Percentiles rank a stretch among this genome's conserved stretches.
Conservation (phyloP, 2,888 invertebrate species). For the Empis stercorea region DNA sequence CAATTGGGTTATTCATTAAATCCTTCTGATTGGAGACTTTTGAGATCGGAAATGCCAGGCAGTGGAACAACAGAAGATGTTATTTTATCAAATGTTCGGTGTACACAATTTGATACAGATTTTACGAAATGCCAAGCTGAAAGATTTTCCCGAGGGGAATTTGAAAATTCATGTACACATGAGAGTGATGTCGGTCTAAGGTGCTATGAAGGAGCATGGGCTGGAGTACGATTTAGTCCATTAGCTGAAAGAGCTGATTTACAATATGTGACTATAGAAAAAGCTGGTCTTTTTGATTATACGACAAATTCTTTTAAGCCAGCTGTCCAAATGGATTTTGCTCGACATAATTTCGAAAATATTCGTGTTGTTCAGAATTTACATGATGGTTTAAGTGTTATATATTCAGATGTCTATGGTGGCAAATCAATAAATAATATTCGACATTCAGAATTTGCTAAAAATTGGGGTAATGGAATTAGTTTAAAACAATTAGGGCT, state of each 20-base stretch:
- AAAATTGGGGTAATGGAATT: slow-evolving; percentile 79
- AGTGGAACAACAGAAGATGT: slow-evolving; percentile 66
- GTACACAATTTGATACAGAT: slow-evolving; percentile 82
- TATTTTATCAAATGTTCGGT: slow-evolving; percentile 74
- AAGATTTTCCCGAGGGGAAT: slow-evolving; percentile 45
- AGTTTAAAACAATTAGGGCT: slow-evolving; percentile 80
- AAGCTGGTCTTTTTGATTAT: slow-evolving; percentile 88
- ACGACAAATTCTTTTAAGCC: slow-evolving; percentile 77
- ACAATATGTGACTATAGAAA: slow-evolving; percentile 77
- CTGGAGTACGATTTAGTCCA: slow-evolving; percentile 81
- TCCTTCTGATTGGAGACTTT: slow-evolving; percentile 80
- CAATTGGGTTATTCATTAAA: slow-evolving; percentile 87
- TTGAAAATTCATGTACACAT: slow-evolving; percentile 79
- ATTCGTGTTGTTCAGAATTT: slow-evolving; percentile 72
- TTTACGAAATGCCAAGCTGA: slow-evolving; percentile 79
- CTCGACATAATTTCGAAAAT: slow-evolving; percentile 69
- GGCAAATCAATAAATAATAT: slow-evolving; percentile 69
- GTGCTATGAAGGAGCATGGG: slow-evolving; percentile 88
- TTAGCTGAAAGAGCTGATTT: slow-evolving; percentile 76
- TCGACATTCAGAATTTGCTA: slow-evolving; percentile 69
- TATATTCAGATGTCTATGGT: slow-evolving; percentile 89
- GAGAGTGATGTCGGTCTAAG: slow-evolving; percentile 78
- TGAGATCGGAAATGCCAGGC: slow-evolving; percentile 66
- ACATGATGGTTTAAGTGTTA: slow-evolving; percentile 83
- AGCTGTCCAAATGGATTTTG: slow-evolving; percentile 78